A percentile compares a stretch with the other conserved stretches of the same genome.
These are phyloP conservation scores for Sebastes melanostomus DNA, from an alignment of 2,797 vertebrate species.

Conservation along the genomic window DNA sequence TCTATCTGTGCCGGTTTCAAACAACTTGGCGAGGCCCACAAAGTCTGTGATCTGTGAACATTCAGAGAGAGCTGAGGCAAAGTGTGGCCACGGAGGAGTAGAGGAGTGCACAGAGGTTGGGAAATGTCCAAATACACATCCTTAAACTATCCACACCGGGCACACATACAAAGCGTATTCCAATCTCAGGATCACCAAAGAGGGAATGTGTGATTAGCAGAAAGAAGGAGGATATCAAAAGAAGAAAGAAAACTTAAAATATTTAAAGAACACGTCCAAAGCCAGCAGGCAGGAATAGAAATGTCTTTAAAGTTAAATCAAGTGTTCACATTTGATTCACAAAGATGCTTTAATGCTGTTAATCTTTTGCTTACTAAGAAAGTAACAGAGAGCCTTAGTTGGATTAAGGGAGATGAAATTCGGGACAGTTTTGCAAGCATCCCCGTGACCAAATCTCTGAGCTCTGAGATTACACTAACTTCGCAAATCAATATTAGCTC, in stretches of 20 bases:
- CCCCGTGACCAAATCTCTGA: conserved; percentile 17
- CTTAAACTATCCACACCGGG: conserved; percentile 10
- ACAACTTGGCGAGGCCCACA: conserved; percentile 10
- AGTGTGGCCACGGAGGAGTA: conserved; percentile 24
- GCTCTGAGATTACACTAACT: background rate
- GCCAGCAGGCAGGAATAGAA: conserved; percentile 2
- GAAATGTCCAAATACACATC: conserved; percentile 31
- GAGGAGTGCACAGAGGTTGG: conserved; percentile 11
- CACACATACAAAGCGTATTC: conserved; percentile 36
- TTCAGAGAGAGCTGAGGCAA: conserved; percentile 22
- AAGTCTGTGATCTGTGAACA: conserved; percentile 36
- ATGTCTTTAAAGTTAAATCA: conserved; percentile 42
- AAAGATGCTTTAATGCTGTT: conserved; percentile 32
- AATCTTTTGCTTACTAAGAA: conserved; percentile 37
- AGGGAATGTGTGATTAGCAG: conserved; percentile 36
- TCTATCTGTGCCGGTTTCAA: conserved; percentile 30
- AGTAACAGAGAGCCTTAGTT: background rate
- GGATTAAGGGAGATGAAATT: conserved; percentile 23
- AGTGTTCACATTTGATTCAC: conserved; percentile 43
- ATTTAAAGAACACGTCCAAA: conserved; percentile 52
- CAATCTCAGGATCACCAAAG: conserved; percentile 39
- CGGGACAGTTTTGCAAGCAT: conserved; percentile 17
- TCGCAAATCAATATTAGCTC: background rate
- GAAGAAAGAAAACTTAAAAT: conserved; percentile 41
- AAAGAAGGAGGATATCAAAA: conserved; percentile 13